Conservation (phyloP, 2,113 vertebrate species). For the Misgurnus mizolepis region DNA sequence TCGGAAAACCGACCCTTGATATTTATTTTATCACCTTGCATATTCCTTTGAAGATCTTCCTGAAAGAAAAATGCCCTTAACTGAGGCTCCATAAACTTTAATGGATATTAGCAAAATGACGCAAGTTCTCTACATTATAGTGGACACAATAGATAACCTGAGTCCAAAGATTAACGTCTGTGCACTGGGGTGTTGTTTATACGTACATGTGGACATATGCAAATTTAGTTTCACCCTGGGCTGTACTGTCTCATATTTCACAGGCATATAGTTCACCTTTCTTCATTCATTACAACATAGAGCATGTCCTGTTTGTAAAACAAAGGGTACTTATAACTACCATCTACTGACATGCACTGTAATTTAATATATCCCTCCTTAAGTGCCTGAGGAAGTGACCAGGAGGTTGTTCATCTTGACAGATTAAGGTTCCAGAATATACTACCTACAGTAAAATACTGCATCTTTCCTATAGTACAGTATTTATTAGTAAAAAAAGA, state of each 20-base stretch:
- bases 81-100: slow-evolving; percentile 27
- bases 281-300: neutral
- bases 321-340: neutral
- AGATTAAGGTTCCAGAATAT: neutral
- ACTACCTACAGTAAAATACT: no score
- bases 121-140: neutral
- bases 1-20: no score
- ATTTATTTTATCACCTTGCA: neutral
- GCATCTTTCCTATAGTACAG: no score
- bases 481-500: no score
- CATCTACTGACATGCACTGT: neutral
- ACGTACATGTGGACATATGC: neutral
- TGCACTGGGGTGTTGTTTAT: neutral
- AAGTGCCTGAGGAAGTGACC: neutral
- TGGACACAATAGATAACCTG: slow-evolving; percentile 4
- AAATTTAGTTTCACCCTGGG: neutral
- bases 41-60: neutral
- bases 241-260: slow-evolving; percentile 6
- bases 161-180: slow-evolving; percentile 19
- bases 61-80: neutral
- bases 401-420: neutral
- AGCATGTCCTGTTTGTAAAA: neutral
- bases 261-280: neutral
- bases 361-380: neutral
- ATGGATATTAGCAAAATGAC: neutral